Conservation (phyloP, 2,113 vertebrate genomes). For the Strigops habroptila region DNA sequence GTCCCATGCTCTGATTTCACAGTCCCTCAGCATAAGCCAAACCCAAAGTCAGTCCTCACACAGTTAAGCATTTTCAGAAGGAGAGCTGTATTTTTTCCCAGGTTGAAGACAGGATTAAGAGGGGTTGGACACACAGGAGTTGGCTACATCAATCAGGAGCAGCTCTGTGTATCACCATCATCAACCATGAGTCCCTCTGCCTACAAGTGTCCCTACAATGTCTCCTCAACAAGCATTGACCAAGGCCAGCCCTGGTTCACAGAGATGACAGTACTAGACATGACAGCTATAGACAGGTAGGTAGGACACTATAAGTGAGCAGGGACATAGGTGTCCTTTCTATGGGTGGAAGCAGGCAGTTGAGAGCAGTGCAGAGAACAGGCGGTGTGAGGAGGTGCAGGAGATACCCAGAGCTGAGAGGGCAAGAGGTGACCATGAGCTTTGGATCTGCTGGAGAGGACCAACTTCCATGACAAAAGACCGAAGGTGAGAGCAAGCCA, state of each 20-base stretch:
- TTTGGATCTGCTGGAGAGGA: background rate
- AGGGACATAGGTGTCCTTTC: fast-evolving
- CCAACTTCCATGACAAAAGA: background rate
- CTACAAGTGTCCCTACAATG: background rate
- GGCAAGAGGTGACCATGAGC: background rate
- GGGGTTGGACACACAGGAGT: background rate
- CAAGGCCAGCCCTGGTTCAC: background rate
- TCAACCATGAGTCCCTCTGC: background rate
- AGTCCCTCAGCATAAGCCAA: background rate
- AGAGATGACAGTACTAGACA: background rate
- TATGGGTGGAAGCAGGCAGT: background rate
- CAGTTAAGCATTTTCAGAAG: background rate
- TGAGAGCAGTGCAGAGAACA: background rate
- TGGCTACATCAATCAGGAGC: background rate
- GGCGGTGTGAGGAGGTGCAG: background rate
- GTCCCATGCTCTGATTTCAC: background rate
- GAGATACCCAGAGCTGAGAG: background rate
- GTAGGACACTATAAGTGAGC: background rate
- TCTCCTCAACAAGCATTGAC: background rate
- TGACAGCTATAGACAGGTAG: background rate
- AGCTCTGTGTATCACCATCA: background rate
- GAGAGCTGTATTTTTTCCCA: background rate
- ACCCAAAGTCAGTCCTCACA: background rate
- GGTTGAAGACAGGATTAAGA: background rate
- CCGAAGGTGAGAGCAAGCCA: background rate